These are phyloP conservation scores for Cydia fagiglandana DNA, from an alignment of 1,140 invertebrate genomes.

Conservation along the genomic window DNA sequence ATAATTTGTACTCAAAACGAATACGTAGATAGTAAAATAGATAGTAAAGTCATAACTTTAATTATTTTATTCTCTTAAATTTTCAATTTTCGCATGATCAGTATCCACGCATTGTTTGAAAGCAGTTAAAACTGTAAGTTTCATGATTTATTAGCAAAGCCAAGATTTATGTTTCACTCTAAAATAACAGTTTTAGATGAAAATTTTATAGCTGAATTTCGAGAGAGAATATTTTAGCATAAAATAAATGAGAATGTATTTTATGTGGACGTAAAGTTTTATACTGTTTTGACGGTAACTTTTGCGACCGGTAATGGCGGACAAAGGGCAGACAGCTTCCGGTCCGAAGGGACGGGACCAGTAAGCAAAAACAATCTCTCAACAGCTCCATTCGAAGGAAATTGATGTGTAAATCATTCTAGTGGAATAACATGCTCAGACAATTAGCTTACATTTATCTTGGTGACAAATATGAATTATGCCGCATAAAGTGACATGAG, in stretches of 20 bases:
- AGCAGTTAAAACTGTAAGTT: conserved; percentile 28
- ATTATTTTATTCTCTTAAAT: neutral
- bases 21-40: neutral
- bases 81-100: neutral
- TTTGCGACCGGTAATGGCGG: conserved; percentile 62
- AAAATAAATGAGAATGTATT: conserved; percentile 38
- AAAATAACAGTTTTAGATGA: conserved; percentile 31
- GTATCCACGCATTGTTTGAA: conserved; percentile 5
- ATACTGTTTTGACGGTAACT: conserved; percentile 49
- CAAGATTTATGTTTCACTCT: conserved; percentile 30
- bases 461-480: conserved; percentile 15
- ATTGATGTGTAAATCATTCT: conserved; percentile 62
- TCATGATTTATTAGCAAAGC: conserved; percentile 27
- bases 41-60: neutral
- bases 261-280: conserved; percentile 52
- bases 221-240: conserved; percentile 32
- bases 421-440: conserved; percentile 36
- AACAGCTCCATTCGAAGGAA: conserved; percentile 48
- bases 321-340: conserved; percentile 66
- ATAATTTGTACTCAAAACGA: neutral
- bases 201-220: conserved; percentile 31
- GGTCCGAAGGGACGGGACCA: conserved; percentile 54
- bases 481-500: neutral
- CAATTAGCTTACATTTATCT: conserved; percentile 28
- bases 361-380: conserved; percentile 58